These are phyloP conservation scores for Drosophila kikkawai DNA, from an alignment of 1,140 invertebrate species.

Conservation along the genomic window DNA sequence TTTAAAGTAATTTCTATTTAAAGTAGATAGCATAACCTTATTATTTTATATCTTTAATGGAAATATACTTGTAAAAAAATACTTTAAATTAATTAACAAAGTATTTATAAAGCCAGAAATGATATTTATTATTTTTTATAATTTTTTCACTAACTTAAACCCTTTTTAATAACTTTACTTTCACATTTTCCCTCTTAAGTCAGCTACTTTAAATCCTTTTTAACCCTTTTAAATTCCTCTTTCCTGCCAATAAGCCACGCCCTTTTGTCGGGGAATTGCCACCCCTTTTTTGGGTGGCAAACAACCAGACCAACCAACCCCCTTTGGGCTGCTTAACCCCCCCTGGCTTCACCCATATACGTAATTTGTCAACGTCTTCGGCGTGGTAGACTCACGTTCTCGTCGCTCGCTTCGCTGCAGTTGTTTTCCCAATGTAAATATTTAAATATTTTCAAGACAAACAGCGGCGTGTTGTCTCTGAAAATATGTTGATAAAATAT, in stretches of 20 bases:
- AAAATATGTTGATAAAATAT: conserved; percentile 83
- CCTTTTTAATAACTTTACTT: background rate
- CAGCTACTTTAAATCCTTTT: background rate
- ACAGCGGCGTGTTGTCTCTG: conserved; percentile 74
- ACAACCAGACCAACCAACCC: conserved; percentile 1
- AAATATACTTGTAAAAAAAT: background rate
- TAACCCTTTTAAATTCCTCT: background rate
- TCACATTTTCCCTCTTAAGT: background rate
- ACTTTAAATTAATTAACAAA: background rate
- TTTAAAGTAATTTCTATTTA: background rate
- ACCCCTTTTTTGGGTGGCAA: conserved; percentile 11
- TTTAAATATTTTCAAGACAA: conserved; percentile 84
- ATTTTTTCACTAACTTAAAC: background rate
- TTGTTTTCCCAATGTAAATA: conserved; percentile 81
- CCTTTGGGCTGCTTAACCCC: background rate
- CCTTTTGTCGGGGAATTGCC: conserved; percentile 1
- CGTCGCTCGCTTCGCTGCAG: conserved; percentile 51
- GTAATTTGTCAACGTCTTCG: conserved; percentile 43
- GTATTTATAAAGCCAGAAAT: background rate
- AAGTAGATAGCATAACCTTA: background rate
- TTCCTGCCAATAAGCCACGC: conserved; percentile 12
- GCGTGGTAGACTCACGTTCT: conserved; percentile 37
- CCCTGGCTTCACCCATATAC: background rate
- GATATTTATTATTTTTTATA: background rate
- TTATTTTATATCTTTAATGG: background rate